Evolutionary conservation across 2,888 invertebrate genomes (phyloP).

Genomic region (Noctua janthe): DNA sequence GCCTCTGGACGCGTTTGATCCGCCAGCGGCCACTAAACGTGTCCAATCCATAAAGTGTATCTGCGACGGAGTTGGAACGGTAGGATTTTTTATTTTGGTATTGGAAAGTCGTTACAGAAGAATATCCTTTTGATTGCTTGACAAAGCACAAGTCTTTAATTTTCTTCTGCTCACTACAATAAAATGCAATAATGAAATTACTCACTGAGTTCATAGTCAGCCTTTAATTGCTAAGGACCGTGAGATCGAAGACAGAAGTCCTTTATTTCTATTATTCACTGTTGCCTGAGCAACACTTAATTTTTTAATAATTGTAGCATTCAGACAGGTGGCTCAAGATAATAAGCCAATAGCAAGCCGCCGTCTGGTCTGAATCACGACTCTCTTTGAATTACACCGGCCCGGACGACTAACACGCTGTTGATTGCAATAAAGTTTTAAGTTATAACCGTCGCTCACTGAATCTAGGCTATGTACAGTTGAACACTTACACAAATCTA

Average conservation of each 20-base stretch:
- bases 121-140: neutral
- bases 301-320: slow-evolving; percentile 42
- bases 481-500: neutral
- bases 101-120: neutral
- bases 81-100: neutral
- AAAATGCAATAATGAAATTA: slow-evolving; percentile 1
- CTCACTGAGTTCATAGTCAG: neutral
- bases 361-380: slow-evolving; percentile 33
- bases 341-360: slow-evolving; percentile 36
- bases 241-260: slow-evolving; percentile 35
- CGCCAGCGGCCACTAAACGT: neutral
- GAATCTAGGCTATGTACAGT: neutral
- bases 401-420: slow-evolving; percentile 8
- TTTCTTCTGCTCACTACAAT: slow-evolving; percentile 7
- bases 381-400: slow-evolving; percentile 28
- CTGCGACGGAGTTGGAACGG: neutral
- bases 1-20: no score
- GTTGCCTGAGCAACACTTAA: slow-evolving; percentile 17
- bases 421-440: slow-evolving; percentile 17
- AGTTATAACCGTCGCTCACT: neutral
- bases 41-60: neutral
- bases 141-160: slow-evolving; percentile 2
- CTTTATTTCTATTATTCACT: slow-evolving; percentile 16
- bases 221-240: slow-evolving; percentile 17
- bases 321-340: slow-evolving; percentile 22